Evolutionary conservation across 2,113 vertebrate species (phyloP), one percentile per base, ranked within the genome.

Genomic region (Serilophus lunatus): DNA sequence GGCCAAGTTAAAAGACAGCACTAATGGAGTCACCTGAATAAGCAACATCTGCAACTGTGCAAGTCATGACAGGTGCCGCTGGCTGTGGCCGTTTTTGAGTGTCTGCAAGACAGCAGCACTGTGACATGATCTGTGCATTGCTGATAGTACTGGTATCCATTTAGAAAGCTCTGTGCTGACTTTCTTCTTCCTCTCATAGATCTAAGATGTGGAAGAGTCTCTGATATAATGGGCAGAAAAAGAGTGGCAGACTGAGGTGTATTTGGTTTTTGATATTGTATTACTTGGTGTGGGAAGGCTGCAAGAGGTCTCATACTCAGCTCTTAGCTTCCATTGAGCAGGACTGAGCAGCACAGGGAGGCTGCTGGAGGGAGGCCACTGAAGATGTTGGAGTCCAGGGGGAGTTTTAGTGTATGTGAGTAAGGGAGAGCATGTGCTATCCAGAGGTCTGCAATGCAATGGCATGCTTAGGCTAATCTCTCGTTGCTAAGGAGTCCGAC

Each of bases 281-380:
- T 54, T 36, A 7, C 12, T 49, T 61, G 36, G 25, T 53, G 18
- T 40, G 38, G 45, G 36, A 94, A 80, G 57, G 29, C 0, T 0
- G 28, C 38, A 50, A 56, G 29, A 33, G 36, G 7, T 56, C 47
- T 28, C 0, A 3, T 66, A 40, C 42, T 47, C 74, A 38, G 50
- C 47, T 90, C 3, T 0, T 3, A 6, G 79, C 33, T 42, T 63
- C 25, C 0, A 0, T 6, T 40, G n/a, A 85, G 65, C 38, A 75
- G 65, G 50, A 90, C 16, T 38, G 23, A 88, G 45, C 59, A 57
- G 59, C 1, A 1, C 10, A 50, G 63, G 16, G 31, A 60, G 29
- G 33, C 33, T 66, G 56, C 74, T 78, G 90, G 69, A 86, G 14
- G 24, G 35, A 70, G 33, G 35, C 54, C 60, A 16, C 38, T 38